Evolutionary conservation across 2,113 vertebrate genomes (phyloP).

Genomic region (Corythaeola cristata): DNA sequence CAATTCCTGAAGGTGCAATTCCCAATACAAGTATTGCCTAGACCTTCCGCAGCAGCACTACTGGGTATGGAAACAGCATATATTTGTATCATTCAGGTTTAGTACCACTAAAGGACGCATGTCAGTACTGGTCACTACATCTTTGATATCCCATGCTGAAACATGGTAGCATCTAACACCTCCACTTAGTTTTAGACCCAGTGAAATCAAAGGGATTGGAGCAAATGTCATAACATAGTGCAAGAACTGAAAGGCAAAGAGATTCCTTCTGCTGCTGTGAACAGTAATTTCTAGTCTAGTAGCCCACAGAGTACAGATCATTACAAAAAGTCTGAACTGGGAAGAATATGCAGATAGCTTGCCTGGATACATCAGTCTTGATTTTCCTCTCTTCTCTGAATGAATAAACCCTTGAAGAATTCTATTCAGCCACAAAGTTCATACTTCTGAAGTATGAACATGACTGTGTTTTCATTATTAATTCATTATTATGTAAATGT

Average conservation of each 20-base stretch:
- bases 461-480: background rate
- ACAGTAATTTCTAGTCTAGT: background rate
- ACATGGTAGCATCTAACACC: background rate
- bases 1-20: background rate
- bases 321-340: background rate
- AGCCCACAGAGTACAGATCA: background rate
- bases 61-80: background rate
- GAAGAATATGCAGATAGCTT: background rate
- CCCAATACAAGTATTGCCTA: background rate
- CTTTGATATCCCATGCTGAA: background rate
- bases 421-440: background rate
- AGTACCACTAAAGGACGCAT: background rate
- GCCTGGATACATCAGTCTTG: background rate
- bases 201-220: background rate
- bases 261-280: background rate
- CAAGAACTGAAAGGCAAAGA: background rate
- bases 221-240: background rate
- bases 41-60: constrained; percentile 57
- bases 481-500: background rate
- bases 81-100: background rate
- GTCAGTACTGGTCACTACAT: background rate
- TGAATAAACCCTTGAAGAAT: background rate
- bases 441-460: background rate
- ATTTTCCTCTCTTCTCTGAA: background rate
- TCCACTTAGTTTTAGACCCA: background rate